Conservation (phyloP, 2,888 invertebrate genomes). For the Dynastes grantii region DNA sequence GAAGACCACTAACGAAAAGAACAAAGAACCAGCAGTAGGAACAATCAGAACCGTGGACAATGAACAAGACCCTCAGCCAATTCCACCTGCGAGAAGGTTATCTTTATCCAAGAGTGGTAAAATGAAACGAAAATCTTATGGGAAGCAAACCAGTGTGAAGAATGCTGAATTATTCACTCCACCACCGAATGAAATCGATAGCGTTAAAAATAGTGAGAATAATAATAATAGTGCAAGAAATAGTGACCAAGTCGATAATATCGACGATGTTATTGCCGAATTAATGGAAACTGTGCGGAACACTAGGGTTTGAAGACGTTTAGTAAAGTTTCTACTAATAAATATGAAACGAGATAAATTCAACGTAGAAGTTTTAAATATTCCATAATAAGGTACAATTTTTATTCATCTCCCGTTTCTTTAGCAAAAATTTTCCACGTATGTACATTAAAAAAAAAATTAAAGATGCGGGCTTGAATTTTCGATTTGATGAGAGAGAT, state of each 20-base stretch:
- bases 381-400: no score
- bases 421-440: no score
- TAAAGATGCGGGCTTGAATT: no score
- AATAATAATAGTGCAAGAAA: constrained; percentile 29
- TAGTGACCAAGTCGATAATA: constrained; percentile 43
- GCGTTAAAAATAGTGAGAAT: not conserved
- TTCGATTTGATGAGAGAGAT: not conserved
- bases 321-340: no score
- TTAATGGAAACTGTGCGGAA: constrained; percentile 48
- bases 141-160: constrained; percentile 46
- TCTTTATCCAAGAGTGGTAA: constrained; percentile 61
- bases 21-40: constrained; percentile 24
- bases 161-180: constrained; percentile 45
- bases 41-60: constrained; percentile 42
- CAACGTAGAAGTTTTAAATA: no score
- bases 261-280: constrained; percentile 51
- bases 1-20: constrained; percentile 8
- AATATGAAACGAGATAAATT: no score
- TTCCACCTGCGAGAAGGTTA: constrained; percentile 55
- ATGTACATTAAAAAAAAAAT: no score
- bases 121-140: constrained; percentile 57
- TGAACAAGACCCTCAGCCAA: constrained; percentile 48
- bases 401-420: no score
- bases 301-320: constrained; percentile 37
- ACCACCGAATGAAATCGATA: constrained; percentile 7